These are phyloP conservation scores for Conus betulinus DNA, from an alignment of 1,140 invertebrate species.

Conservation along the genomic window DNA sequence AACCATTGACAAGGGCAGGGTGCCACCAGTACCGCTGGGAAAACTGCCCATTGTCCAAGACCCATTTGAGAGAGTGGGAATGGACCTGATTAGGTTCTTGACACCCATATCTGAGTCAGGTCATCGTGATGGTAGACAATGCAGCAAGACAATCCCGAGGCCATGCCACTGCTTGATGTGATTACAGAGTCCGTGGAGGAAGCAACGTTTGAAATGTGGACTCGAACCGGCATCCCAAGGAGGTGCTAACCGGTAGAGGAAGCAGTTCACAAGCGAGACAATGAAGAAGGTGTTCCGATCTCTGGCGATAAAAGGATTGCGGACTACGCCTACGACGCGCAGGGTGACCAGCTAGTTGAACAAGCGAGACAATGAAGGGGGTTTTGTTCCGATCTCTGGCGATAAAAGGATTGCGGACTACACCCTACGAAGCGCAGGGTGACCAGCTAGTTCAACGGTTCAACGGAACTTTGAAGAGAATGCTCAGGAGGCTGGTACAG, in stretches of 20 bases:
- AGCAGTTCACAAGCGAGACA: constrained; percentile 6
- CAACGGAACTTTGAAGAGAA: constrained; percentile 34
- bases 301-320: constrained; percentile 34
- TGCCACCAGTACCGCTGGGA: too few species aligned
- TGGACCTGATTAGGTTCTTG: not conserved
- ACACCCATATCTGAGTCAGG: not conserved
- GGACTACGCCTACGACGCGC: too few species aligned
- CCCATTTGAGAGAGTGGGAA: not conserved
- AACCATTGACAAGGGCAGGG: too few species aligned
- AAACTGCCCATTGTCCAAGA: too few species aligned
- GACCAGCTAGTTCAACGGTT: constrained; percentile 14
- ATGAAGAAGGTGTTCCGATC: constrained; percentile 33
- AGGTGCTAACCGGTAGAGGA: constrained; percentile 43
- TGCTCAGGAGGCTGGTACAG: constrained; percentile 57
- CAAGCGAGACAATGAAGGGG: too few species aligned
- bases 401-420: constrained; percentile 31
- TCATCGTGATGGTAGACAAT: not conserved
- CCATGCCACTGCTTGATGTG: constrained; percentile 20
- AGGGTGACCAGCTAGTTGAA: too few species aligned
- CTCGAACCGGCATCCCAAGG: constrained; percentile 41
- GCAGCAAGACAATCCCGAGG: not conserved
- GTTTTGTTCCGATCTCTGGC: too few species aligned
- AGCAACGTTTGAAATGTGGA: constrained; percentile 38
- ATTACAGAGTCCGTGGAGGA: constrained; percentile 36
- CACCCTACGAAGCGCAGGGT: constrained; percentile 36